Base-by-base conservation (phyloP, 2,888 invertebrate genomes). In the Xanthia icteritia region DNA sequence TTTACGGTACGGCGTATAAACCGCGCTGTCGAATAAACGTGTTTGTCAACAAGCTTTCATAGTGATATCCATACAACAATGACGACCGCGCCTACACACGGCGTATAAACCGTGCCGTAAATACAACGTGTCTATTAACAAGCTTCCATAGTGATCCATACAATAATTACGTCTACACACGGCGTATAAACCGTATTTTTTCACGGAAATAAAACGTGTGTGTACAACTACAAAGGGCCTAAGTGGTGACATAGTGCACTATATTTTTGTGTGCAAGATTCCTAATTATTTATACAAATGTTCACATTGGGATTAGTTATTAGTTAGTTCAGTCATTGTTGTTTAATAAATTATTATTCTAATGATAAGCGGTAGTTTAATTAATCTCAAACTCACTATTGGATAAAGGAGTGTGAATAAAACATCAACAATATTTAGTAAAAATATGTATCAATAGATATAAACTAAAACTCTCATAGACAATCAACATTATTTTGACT, bases 291-390 rank as follows among this genome's bases (percentile, higher is more conserved):
- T 90, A 91, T 89, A 84, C 81, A 88, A 88, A 84, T 83, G 77
- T 88, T 90, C 79, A 89, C 78, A 81, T 90, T 87, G 88, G 89
- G 88, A 79, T 88, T 90, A 90, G 83, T 74, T 81, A 83, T 90
- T 89, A 90, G 83, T 90, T 89, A 92, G 88, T 88, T 88, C 88
- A 92, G 90, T 92, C 87, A 89, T 92, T 91, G 92, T 93, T 92
- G 90, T 92, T 89, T 85, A 93, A 90, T 92, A 93, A 93, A 93
- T 90, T 91, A 92, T 92, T 91, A 90, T 91, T 90, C 84, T 89
- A 90, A 75, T 89, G 79, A 85, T 76, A 79, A 54, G 61, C 73
- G 69, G 51, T 72, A 23, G n/a, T 81, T 81, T 76, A 15, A 65
- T 68, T 84, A 36, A 6, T 51, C 15, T 64, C 31, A 23, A 13